These are phyloP conservation scores for Petrocephalus sullivani DNA, from an alignment of 2,797 vertebrate species.

Conservation along the genomic window DNA sequence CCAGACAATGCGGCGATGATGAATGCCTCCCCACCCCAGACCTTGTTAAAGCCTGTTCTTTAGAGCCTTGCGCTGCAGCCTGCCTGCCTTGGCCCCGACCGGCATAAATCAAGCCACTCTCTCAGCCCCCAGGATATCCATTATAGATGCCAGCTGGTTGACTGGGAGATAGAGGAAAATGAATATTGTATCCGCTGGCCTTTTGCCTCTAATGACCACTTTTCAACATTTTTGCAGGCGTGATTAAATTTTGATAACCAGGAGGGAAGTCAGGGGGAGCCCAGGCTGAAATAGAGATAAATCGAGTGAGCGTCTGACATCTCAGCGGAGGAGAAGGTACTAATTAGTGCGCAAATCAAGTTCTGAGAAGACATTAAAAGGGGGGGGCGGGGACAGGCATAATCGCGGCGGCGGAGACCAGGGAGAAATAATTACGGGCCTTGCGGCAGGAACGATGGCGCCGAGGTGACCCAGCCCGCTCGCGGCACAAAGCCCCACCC, in stretches of 20 bases:
- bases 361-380: slow-evolving; percentile 76
- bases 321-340: slow-evolving; percentile 77
- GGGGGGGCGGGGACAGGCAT: slow-evolving; percentile 68
- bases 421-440: slow-evolving; percentile 70
- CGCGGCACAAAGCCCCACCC: slow-evolving; percentile 33
- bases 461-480: slow-evolving; percentile 52
- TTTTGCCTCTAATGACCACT: slow-evolving; percentile 84
- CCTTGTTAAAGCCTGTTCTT: slow-evolving; percentile 82
- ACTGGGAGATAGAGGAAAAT: slow-evolving; percentile 83
- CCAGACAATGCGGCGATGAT: slow-evolving; percentile 77
- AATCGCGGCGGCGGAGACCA: slow-evolving; percentile 63
- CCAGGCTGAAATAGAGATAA: slow-evolving; percentile 78
- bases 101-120: slow-evolving; percentile 80
- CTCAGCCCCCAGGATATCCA: slow-evolving; percentile 80
- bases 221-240: slow-evolving; percentile 86
- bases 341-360: slow-evolving; percentile 79
- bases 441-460: slow-evolving; percentile 66
- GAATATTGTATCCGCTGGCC: slow-evolving; percentile 82
- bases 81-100: slow-evolving; percentile 66
- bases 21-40: slow-evolving; percentile 80
- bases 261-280: slow-evolving; percentile 75
- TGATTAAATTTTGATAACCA: slow-evolving; percentile 87
- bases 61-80: slow-evolving; percentile 68
- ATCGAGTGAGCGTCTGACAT: slow-evolving; percentile 80
- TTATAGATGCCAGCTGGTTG: slow-evolving; percentile 83